Conservation (phyloP, 2,113 vertebrate species). For the Lagenorhynchus albirostris region DNA sequence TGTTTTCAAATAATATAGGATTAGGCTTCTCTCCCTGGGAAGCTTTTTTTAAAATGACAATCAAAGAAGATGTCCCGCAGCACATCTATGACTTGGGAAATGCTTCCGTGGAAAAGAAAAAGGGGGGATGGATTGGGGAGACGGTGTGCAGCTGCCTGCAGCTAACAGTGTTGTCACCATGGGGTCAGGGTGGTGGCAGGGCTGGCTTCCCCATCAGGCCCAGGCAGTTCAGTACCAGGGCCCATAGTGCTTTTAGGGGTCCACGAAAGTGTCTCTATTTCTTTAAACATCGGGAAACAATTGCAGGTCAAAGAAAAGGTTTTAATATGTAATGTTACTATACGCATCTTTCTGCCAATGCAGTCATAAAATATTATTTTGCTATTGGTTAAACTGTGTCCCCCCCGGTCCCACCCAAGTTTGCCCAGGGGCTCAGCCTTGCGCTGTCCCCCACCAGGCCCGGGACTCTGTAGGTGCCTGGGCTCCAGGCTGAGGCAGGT, state of each 20-base stretch:
- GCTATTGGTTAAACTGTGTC: not conserved
- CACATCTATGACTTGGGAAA: not conserved
- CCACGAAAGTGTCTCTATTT: not conserved
- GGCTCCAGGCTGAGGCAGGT: not conserved
- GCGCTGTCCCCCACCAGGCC: too few species aligned
- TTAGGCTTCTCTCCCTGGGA: not conserved
- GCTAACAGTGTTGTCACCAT: accelerated
- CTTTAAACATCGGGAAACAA: not conserved
- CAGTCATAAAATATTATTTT: not conserved
- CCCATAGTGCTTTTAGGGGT: not conserved
- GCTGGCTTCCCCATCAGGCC: not conserved
- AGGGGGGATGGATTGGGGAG: accelerated
- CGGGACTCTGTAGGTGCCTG: not conserved
- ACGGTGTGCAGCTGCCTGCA: accelerated
- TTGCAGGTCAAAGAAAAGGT: not conserved
- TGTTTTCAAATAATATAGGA: conserved; percentile 38
- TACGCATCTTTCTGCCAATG: not conserved
- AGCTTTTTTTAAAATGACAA: not conserved
- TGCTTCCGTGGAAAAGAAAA: accelerated
- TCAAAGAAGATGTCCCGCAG: not conserved
- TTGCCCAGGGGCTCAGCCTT: not conserved
- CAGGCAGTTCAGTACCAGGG: not conserved
- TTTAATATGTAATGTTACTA: not conserved
- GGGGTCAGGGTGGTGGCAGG: accelerated
- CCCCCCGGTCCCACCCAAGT: too few species aligned